Evolutionary conservation across 2,888 invertebrate genomes (phyloP).

Genomic region (Crematogaster levior): DNA sequence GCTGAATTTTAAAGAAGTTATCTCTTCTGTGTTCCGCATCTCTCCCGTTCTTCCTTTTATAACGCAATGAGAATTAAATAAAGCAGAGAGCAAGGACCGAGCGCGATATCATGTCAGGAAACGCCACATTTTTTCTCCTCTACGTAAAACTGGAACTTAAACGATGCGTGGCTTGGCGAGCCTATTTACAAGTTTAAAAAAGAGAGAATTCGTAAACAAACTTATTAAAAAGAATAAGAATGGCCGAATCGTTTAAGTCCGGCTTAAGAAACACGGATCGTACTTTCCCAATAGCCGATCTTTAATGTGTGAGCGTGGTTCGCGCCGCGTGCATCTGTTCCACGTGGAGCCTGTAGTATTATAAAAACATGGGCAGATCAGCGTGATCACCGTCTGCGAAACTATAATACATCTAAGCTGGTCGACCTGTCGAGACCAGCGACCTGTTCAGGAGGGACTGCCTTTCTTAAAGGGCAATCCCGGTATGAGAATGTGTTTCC

Average conservation of each 20-base stretch:
- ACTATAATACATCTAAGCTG: not conserved
- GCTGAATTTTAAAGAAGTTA: conserved; percentile 7
- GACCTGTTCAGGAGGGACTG: conserved; percentile 70
- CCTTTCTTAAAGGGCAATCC: conserved; percentile 68
- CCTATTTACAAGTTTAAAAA: no score
- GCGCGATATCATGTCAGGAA: not conserved
- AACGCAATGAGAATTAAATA: not conserved
- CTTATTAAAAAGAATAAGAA: no score
- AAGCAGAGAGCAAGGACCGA: conserved; percentile 27
- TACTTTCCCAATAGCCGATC: conserved; percentile 37
- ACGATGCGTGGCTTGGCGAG: no score
- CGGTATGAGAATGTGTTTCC: conserved; percentile 57
- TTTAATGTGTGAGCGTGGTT: not conserved
- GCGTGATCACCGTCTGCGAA: not conserved
- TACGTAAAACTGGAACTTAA: no score
- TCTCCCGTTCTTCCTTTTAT: not conserved
- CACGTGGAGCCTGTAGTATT: conserved; percentile 20
- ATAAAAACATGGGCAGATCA: conserved; percentile 42
- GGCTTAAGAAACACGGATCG: conserved; percentile 5
- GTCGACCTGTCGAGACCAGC: conserved; percentile 56
- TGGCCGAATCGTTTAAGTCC: no score
- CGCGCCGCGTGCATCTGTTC: conserved; percentile 17
- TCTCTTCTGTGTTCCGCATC: not conserved
- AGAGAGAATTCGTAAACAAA: no score
- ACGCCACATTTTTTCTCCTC: not conserved